Conservation (phyloP, 2,113 vertebrate genomes). For the Pyxicephalus adspersus region DNA sequence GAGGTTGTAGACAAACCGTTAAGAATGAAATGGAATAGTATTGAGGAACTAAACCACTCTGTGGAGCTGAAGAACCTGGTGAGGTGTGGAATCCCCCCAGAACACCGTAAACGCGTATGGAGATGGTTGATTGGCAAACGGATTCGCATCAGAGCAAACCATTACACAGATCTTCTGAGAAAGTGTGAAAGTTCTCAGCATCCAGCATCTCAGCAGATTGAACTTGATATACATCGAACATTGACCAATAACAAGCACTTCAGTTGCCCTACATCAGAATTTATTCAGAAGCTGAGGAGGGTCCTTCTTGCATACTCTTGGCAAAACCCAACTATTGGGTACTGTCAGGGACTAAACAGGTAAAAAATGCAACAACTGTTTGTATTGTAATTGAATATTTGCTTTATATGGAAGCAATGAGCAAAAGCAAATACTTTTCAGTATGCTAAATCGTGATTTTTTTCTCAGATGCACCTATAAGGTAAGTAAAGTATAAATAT, state of each 20-base stretch:
- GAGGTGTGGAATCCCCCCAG: constrained; percentile 79
- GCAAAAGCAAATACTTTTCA: too few species aligned
- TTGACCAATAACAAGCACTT: constrained; percentile 90
- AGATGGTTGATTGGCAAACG: constrained; percentile 76
- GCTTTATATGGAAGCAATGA: too few species aligned
- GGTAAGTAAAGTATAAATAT: too few species aligned
- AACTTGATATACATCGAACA: constrained; percentile 91
- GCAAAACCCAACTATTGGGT: constrained; percentile 90
- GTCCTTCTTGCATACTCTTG: constrained; percentile 91
- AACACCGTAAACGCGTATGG: constrained; percentile 85
- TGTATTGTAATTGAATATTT: too few species aligned
- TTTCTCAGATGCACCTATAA: too few species aligned
- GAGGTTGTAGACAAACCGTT: constrained; percentile 75
- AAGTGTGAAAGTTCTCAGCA: constrained; percentile 74
- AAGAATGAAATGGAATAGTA: constrained; percentile 80
- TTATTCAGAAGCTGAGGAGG: constrained; percentile 83
- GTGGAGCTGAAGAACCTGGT: constrained; percentile 83
- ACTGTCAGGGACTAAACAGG: constrained; percentile 97
- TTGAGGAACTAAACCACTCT: constrained; percentile 71
- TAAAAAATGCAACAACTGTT: constrained; percentile 54
- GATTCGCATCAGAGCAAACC: constrained; percentile 65
- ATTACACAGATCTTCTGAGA: constrained; percentile 79
- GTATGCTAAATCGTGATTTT: too few species aligned
- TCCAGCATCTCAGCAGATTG: constrained; percentile 87
- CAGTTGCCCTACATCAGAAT: constrained; percentile 79